A percentile compares a stretch with the other conserved stretches of the same genome.
Conservation (phyloP, 2,797 vertebrate species). For the Sciurus carolinensis region DNA sequence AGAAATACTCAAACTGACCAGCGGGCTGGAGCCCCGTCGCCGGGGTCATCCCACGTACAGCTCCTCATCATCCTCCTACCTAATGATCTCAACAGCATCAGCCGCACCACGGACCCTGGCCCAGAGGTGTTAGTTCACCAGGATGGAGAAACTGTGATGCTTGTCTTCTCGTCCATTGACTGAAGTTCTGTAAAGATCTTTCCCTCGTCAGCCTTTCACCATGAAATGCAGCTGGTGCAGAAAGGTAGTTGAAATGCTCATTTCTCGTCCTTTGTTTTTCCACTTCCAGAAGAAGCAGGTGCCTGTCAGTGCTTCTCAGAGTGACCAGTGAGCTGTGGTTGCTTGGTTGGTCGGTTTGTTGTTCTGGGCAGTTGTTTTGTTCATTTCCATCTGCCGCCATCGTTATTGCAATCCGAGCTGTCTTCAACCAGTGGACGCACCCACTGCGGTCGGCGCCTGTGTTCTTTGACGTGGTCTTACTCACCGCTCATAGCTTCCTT, state of each 20-base stretch:
- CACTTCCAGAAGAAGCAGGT: neutral
- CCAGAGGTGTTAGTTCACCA: neutral
- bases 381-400: neutral
- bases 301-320: neutral
- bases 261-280: neutral
- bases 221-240: neutral
- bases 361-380: neutral
- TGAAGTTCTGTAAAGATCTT: neutral
- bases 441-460: neutral
- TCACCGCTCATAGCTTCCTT: neutral
- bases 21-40: rapidly evolving
- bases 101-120: neutral
- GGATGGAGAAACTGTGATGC: neutral
- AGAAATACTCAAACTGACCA: neutral
- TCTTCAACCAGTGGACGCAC: neutral
- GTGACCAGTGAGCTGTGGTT: neutral
- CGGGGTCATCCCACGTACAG: neutral
- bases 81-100: neutral
- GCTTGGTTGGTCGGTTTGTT: neutral
- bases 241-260: neutral
- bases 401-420: neutral
- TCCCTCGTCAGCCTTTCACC: neutral
- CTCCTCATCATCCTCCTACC: rapidly evolving
- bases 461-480: neutral
- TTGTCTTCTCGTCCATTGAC: neutral